Evolutionary conservation across 2,113 vertebrate genomes (phyloP), one percentile per base, ranked within the genome.

Genomic region (Vombatus ursinus): DNA sequence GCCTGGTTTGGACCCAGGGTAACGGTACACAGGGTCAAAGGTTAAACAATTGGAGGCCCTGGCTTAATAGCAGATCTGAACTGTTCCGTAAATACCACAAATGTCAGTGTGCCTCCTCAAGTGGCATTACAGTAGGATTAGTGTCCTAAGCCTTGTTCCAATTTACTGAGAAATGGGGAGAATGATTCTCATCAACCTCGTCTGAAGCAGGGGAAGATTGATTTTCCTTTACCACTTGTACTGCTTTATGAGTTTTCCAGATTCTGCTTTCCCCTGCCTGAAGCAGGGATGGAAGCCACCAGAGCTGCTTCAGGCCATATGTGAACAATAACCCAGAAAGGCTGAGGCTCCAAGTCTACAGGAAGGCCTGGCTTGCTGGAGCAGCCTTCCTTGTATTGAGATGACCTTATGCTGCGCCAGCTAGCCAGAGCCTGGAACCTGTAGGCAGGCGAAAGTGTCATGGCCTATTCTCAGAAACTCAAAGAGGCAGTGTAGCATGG

Each of bases 241-340:
- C 91, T 24, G 50, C 90, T 97, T 98, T 98, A 98, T 98, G 97
- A 97, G 96, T 97, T 98, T 98, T 97, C 97, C 98, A 98, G 98
- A 97, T 94, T 84, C 61, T 95, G 68, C 94, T 68, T 97, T 96
- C 96, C 94, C 61, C 90, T 89, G 97, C 91, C 96, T 93, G 91
- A 52, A 92, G 28, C 44, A 5, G 68, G 93, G 94, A 97, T 95
- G 90, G 96, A 93, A 96, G 94, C 95, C 50, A 95, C 96, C 96
- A 95, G 98, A 28, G 57, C 96, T 84, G 93, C 53, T 94, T 23
- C 28, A 95, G 61, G 90, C 96, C 98, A 97, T 93, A 90, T 98
- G 98, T 96, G 96, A 96, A 95, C 96, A 90, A 95, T 94, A 96
- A 97, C 93, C 97, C 96, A 96, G 97, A 54, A 96, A 97, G 98